A percentile compares a stretch with the other conserved stretches of the same genome.
Evolutionary conservation across 2,797 vertebrate genomes (phyloP).

Genomic region (Manis crassicaudata): DNA sequence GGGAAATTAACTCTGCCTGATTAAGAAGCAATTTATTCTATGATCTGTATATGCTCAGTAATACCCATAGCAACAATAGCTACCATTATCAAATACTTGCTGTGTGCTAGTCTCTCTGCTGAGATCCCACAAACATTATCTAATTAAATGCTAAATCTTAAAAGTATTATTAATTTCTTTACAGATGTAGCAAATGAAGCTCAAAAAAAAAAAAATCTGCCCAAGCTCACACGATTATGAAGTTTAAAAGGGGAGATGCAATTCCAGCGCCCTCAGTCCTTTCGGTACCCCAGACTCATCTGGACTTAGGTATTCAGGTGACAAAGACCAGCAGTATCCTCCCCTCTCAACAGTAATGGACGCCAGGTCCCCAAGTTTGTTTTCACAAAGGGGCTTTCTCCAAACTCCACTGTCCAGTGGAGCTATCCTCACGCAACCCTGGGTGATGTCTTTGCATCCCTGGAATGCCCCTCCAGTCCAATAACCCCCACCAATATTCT

Average conservation of each 20-base stretch:
- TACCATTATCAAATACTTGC: slow-evolving; percentile 30
- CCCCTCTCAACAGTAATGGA: not conserved
- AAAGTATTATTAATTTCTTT: slow-evolving; percentile 24
- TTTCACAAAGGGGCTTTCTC: slow-evolving; percentile 3
- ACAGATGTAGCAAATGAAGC: not conserved
- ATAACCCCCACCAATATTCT: not conserved
- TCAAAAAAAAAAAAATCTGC: slow-evolving; percentile 17
- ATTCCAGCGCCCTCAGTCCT: not conserved
- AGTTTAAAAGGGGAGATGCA: not conserved
- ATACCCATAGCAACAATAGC: not conserved
- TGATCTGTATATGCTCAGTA: slow-evolving; percentile 8
- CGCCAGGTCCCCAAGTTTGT: not conserved
- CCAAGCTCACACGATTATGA: not conserved
- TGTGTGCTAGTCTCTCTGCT: not conserved
- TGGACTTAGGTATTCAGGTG: not conserved
- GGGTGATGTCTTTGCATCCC: not conserved
- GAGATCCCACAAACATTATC: not conserved
- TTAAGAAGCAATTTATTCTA: not conserved
- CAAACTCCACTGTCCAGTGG: not conserved
- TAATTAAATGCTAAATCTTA: slow-evolving; percentile 48
- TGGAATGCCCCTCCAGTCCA: not conserved
- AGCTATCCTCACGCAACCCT: not conserved
- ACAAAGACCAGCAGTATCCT: not conserved
- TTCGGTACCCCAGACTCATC: not conserved
- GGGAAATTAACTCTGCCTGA: not conserved